Percentiles rank a stretch among this genome's conserved stretches.
phyloP scores from a whole-genome alignment of 2,113 vertebrate genomes.

The Micronycteris hirsuta region DNA sequence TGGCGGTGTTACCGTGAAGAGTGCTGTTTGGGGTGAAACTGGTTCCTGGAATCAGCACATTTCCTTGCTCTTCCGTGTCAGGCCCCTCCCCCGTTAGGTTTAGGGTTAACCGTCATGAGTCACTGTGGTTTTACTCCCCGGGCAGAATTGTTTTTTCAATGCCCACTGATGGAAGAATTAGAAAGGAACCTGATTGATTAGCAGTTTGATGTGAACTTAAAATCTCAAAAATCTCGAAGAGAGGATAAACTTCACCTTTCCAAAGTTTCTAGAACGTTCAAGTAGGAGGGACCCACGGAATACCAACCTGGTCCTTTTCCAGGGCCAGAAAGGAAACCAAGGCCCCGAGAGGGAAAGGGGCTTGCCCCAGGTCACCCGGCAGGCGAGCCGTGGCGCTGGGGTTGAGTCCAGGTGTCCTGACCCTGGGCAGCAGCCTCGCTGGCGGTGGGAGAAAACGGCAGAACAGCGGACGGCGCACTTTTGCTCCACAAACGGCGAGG shows the following conservation, averaged over 20 bases:
- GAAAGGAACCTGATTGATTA: conserved; percentile 4
- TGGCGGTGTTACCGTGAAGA: conserved; percentile 6
- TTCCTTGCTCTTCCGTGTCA: neutral
- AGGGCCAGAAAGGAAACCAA: neutral
- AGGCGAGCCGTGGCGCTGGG: too few relatives aligned
- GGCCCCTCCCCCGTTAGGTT: conserved; percentile 3
- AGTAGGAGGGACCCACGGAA: neutral
- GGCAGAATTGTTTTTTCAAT: conserved; percentile 37
- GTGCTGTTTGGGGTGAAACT: conserved; percentile 30
- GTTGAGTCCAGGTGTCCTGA: too few relatives aligned
- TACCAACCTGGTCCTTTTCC: neutral
- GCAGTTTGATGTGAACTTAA: conserved; percentile 2
- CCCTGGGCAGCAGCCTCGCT: neutral
- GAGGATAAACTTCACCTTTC: neutral
- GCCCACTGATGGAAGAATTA: neutral
- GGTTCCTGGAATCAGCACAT: neutral
- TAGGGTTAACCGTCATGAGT: conserved; percentile 53
- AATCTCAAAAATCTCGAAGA: conserved; percentile 26
- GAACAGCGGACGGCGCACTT: neutral
- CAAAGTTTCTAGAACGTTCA: neutral
- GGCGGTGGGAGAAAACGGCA: neutral
- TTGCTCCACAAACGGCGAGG: neutral
- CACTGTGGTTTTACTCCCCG: conserved; percentile 53
- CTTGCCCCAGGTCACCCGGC: neutral
- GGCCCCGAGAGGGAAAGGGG: neutral